Conservation (phyloP, 2,888 invertebrate genomes). For the Rhagophthalmus giganteus region DNA sequence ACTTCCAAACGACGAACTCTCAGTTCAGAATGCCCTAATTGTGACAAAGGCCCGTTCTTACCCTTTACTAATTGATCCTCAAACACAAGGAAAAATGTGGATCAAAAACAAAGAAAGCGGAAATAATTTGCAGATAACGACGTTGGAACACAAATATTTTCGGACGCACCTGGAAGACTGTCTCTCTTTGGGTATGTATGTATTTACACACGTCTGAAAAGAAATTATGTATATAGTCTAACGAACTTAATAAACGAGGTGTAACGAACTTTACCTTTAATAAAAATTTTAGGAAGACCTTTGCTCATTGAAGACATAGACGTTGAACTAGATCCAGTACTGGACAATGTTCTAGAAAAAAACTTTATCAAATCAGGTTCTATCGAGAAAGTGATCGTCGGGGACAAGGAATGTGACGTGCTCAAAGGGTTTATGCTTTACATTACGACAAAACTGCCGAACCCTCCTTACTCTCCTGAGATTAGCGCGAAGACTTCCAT, state of each 20-base stretch:
- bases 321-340: constrained; percentile 92
- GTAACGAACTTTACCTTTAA: too few relatives aligned
- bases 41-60: constrained; percentile 95
- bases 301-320: constrained; percentile 93
- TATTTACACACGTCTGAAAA: too few relatives aligned
- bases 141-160: constrained; percentile 95
- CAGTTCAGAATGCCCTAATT: constrained; percentile 94
- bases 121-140: constrained; percentile 91
- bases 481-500: constrained; percentile 95
- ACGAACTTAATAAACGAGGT: too few relatives aligned
- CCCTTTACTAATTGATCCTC: constrained; percentile 92
- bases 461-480: constrained; percentile 96
- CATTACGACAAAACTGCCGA: constrained; percentile 93
- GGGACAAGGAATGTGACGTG: constrained; percentile 96
- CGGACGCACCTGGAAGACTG: constrained; percentile 54
- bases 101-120: constrained; percentile 89
- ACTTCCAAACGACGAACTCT: constrained; percentile 92
- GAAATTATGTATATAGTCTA: too few relatives aligned
- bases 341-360: constrained; percentile 95
- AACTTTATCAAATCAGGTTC: constrained; percentile 97
- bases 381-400: constrained; percentile 91
- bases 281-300: constrained; percentile 73
- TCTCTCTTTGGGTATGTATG: constrained; percentile 49
- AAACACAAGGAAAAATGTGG: constrained; percentile 97
- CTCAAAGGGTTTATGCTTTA: constrained; percentile 95